These are phyloP conservation scores for Vulpes lagopus DNA, from an alignment of 2,113 vertebrate species.

Conservation along the genomic window DNA sequence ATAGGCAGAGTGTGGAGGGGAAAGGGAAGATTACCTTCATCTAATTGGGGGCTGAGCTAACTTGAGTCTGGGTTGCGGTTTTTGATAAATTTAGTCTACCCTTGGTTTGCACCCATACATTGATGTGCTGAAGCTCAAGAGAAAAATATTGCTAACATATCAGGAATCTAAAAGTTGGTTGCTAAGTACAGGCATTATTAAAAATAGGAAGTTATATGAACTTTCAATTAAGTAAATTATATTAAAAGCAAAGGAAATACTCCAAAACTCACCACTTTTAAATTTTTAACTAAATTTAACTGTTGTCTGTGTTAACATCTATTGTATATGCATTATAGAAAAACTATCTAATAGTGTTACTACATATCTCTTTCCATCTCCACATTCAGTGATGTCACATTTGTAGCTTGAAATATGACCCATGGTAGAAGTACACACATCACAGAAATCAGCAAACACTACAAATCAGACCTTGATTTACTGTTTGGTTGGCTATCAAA, in stretches of 20 bases:
- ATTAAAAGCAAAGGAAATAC: background rate
- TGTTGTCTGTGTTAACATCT: background rate
- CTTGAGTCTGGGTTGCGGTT: background rate
- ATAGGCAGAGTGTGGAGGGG: background rate
- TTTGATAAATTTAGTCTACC: background rate
- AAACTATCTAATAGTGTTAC: background rate
- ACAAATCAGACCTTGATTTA: background rate
- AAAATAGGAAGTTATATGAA: slow-evolving; percentile 39
- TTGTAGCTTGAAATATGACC: background rate
- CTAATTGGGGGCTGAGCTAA: background rate
- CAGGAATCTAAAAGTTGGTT: background rate
- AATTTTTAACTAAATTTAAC: background rate
- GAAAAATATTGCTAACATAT: background rate
- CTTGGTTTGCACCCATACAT: background rate
- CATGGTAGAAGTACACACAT: background rate
- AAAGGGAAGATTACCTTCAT: background rate
- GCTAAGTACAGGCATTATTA: background rate
- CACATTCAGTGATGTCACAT: background rate
- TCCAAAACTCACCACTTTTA: background rate
- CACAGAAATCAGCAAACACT: background rate
- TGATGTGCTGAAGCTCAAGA: background rate
- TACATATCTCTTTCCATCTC: background rate
- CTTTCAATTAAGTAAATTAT: background rate
- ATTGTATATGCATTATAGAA: background rate
- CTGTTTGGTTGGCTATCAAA: background rate